Evolutionary conservation across 2,797 vertebrate species (phyloP).

Genomic region (Eremophila alpestris): DNA sequence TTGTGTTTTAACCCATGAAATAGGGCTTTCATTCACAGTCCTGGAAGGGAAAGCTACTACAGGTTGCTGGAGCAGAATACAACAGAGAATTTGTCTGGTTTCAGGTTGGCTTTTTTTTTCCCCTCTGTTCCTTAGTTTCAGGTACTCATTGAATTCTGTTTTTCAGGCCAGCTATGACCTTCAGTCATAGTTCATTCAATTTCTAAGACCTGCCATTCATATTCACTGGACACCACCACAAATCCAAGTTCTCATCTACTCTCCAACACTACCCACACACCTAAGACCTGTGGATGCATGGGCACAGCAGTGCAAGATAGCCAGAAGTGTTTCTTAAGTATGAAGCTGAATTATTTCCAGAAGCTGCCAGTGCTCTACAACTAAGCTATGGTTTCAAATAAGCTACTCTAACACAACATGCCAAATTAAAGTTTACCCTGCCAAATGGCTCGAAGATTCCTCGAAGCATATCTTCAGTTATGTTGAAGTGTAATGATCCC

Average conservation of each 20-base stretch:
- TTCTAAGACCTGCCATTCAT: not conserved
- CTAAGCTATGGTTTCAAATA: not conserved
- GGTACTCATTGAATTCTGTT: not conserved
- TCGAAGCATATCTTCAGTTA: slow-evolving; percentile 96
- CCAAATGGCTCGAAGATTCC: slow-evolving; percentile 98
- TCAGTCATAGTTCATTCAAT: not conserved
- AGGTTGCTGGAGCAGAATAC: not conserved
- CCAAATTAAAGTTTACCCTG: slow-evolving; percentile 76
- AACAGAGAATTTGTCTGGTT: not conserved
- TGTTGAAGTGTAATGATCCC: slow-evolving; percentile 95
- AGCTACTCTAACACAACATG: not conserved
- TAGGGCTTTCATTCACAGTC: not conserved
- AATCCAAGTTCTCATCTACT: not conserved
- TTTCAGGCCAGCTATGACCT: no score
- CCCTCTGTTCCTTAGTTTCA: not conserved
- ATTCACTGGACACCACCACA: not conserved
- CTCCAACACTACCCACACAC: not conserved
- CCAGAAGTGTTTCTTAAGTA: not conserved
- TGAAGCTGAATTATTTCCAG: not conserved
- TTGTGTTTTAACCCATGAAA: not conserved
- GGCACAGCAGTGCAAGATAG: not conserved
- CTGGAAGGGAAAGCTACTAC: not conserved
- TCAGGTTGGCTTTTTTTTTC: accelerated
- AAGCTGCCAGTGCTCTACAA: not conserved
- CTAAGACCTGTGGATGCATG: not conserved